Base-by-base conservation (phyloP, 1,140 invertebrate genomes). In the Sinonovacula constricta region DNA sequence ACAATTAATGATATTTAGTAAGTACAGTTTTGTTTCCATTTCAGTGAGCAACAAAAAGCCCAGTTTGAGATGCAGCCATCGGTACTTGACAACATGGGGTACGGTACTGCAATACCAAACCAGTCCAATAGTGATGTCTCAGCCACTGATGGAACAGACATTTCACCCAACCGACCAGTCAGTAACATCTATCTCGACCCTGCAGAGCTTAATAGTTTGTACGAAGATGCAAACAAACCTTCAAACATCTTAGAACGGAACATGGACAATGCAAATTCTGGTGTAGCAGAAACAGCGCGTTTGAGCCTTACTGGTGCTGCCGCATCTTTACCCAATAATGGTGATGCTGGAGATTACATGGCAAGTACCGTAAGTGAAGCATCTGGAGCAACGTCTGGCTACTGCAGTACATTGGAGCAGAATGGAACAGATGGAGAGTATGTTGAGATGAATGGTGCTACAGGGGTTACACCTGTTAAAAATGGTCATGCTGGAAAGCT, bases 171-270 rank as follows among this genome's bases (percentile, higher is more conserved):
- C 7, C 69, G 81, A 10, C 78, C 74, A 7, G 26, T 59, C 65
- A 80, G 79, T 66, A 78, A 78, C 36, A 57, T 83, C 24, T 83
- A 83, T 53, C 70, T 83, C 5, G 76, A 80, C 3, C 81, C 81
- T 10, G 24, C 60, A 24, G 79, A 80, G 31, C 45, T 78, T n/a
- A 72, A 51, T 22, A n/a, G 69, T 18, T 30, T 67, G 45, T 80
- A 80, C 62, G 72, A 70, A 28, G 81, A 79, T 36, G 65, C 75
- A 33, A 68, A 75, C 28, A 74, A 75, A 59, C 56, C 34, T 24
- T n/a, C 65, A 22, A 62, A 53, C 28, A 4, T n/a, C 4, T 18
- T 51, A 3, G 39, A 39, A n/a, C n/a, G n/a, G n/a, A n/a, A n/a
- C n/a, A n/a, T n/a, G n/a, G n/a, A n/a, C n/a, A n/a, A n/a, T n/a